Evolutionary conservation across 2,113 vertebrate species (phyloP).

Genomic region (Eretmochelys imbricata): DNA sequence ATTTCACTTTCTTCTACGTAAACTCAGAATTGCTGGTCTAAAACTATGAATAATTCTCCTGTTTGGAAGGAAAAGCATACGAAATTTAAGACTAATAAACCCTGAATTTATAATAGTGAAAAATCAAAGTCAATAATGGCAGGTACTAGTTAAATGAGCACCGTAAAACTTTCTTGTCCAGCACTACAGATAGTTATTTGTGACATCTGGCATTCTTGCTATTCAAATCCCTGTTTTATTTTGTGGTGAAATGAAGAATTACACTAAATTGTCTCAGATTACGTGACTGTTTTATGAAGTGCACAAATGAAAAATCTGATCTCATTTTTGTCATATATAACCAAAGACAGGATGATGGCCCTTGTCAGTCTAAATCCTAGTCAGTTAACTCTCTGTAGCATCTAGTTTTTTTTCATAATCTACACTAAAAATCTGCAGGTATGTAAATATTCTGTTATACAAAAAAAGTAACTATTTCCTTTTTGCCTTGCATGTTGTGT

Average conservation of each 20-base stretch:
- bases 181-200: not conserved
- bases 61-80: not conserved
- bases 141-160: not conserved
- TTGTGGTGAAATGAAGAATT: not conserved
- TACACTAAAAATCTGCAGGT: fast-evolving
- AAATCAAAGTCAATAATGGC: too few relatives aligned
- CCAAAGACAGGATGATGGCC: not conserved
- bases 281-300: not conserved
- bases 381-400: not conserved
- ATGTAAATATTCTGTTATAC: not conserved
- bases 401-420: not conserved
- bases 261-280: not conserved
- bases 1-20: not conserved
- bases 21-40: not conserved
- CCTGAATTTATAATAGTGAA: too few relatives aligned
- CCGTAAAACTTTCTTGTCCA: not conserved
- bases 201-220: not conserved
- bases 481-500: not conserved
- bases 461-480: not conserved
- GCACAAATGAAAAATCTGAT: not conserved
- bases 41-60: not conserved
- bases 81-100: not conserved
- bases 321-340: not conserved
- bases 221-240: not conserved
- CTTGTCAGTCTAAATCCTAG: not conserved